Evolutionary conservation across 2,113 vertebrate species (phyloP).

Genomic region (Cheirogaleus medius): DNA sequence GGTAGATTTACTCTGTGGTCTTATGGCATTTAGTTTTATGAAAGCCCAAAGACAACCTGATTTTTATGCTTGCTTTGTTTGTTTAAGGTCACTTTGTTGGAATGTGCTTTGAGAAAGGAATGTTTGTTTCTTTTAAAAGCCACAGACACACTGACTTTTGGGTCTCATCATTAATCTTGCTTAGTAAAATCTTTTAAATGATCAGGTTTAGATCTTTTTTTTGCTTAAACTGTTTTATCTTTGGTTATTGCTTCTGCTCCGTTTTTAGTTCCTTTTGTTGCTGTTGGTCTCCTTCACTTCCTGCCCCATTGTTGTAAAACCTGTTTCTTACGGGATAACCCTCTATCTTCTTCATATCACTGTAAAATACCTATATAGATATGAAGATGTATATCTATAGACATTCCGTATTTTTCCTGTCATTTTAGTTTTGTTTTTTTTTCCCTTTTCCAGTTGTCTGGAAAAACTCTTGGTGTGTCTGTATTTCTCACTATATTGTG

Average conservation of each 20-base stretch:
- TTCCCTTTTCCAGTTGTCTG: not conserved
- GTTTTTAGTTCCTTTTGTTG: not conserved
- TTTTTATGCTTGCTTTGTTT: conserved; percentile 13
- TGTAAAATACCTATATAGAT: not conserved
- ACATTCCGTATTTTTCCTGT: not conserved
- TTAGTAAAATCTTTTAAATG: not conserved
- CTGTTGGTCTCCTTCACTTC: not conserved
- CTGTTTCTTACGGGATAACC: not conserved
- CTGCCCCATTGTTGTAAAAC: not conserved
- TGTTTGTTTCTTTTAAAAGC: conserved; percentile 43
- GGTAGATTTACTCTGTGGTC: not conserved
- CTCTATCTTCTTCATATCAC: not conserved
- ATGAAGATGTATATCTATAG: not conserved
- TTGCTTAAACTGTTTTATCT: not conserved
- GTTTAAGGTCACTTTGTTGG: conserved; percentile 3
- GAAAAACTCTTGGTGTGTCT: not conserved
- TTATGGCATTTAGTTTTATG: not conserved
- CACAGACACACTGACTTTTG: not conserved
- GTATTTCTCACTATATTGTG: not conserved
- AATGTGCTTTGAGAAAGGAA: conserved; percentile 45
- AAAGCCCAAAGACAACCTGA: not conserved
- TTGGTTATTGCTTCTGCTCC: not conserved
- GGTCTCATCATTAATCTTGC: not conserved
- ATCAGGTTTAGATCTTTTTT: not conserved
- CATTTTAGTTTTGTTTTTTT: not conserved